These are phyloP conservation scores for Lasioglossum lativentre DNA, from an alignment of 2,888 invertebrate genomes.

Conservation along the genomic window DNA sequence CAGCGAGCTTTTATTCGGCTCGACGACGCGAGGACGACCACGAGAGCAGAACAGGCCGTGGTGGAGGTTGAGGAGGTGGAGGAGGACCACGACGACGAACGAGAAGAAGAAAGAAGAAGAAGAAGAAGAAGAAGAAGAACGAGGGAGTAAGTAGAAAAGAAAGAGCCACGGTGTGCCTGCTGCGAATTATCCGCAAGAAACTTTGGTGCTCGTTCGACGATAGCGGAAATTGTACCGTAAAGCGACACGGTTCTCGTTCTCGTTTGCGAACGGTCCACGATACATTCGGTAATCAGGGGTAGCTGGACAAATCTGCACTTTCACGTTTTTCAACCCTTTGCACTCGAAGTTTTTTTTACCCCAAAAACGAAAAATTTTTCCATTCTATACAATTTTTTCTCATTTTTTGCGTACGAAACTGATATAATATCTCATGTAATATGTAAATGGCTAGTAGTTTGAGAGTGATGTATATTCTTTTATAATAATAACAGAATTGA, in stretches of 20 bases:
- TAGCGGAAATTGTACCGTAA: neutral
- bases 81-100: neutral
- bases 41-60: neutral
- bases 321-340: no score
- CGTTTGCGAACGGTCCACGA: neutral
- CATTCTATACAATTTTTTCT: no score
- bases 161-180: neutral
- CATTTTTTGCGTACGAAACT: no score
- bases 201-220: neutral
- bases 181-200: neutral
- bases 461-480: no score
- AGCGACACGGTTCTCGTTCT: neutral
- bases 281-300: neutral
- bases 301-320: no score
- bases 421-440: no score
- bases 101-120: conserved; percentile 1
- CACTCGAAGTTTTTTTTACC: no score
- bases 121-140: neutral
- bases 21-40: conserved; percentile 51
- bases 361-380: no score
- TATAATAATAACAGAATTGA: no score
- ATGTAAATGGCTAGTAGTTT: no score
- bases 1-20: conserved; percentile 56
- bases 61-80: neutral
- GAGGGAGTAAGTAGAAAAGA: neutral